Base-by-base conservation (phyloP, 2,888 invertebrate genomes). In the Caenorhabditis virilis region DNA sequence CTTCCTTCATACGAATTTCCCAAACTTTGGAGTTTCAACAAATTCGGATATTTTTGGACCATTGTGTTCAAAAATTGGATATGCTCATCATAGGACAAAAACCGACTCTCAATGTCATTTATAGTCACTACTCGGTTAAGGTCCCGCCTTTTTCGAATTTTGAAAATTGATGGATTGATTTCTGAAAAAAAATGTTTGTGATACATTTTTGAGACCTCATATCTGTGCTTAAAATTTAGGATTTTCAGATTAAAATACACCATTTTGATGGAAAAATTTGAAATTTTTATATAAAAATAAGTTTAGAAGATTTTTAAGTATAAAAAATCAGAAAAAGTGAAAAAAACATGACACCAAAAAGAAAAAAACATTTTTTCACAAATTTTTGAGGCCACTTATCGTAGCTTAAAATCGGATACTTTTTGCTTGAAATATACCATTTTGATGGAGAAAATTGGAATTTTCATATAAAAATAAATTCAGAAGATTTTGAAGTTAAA, bases 11-110 rank as follows among this genome's bases (percentile, higher is more conserved):
- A 58, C 5, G 58, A 57, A 16, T 54, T 62, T 45, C 66, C 66
- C 1, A 67, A 33, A 9, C 50, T 53, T 22, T 61, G 56, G 20
- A 67, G 45, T 27, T 57, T 61, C 3, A 58, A 49, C 23, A 45
- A 38, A n/a, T 55, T 15, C 3, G 61, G 61, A 48, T 35, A 58
- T 27, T 58, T 50, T 16, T 49, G 47, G 18, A 61, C 42, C 1
- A 67, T 3, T 1, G 42, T 30, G 13, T 54, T 56, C 20, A 67
- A 1, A 46, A 61, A 67, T 48, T 58, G 54, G 48, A 67, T 62
- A 53, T 67, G 66, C 52, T 67, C 66, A 35, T 67, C 60, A 50
- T 57, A 66, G 35, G 51, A 51, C 36, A 66, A 49, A 53, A 60
- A 66, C 23, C 57, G 35, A 27, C 35, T 52, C 39, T 66, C 57